phyloP scores from a whole-genome alignment of 1,140 invertebrate genomes.

The Lasioglossum baleicum region DNA sequence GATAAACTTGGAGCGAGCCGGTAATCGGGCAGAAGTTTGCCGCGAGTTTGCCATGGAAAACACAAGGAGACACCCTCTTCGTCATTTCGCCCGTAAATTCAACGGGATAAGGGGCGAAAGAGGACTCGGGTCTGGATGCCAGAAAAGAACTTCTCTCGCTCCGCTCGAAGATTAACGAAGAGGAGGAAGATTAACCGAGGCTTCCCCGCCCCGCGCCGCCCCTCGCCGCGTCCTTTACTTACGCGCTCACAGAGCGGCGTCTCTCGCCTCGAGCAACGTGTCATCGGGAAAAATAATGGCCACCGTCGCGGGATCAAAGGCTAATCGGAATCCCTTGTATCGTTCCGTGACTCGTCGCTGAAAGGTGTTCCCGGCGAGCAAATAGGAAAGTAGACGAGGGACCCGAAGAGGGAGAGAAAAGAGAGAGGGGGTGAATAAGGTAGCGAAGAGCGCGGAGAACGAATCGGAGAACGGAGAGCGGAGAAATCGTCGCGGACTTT shows the following conservation, averaged over 20 bases:
- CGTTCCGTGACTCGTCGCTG: too few relatives aligned
- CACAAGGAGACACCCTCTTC: conserved; percentile 59
- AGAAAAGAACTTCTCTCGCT: conserved; percentile 57
- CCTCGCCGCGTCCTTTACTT: conserved; percentile 21
- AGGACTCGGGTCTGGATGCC: conserved; percentile 25
- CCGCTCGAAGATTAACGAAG: conserved; percentile 72
- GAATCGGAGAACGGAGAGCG: too few relatives aligned
- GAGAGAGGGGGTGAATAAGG: too few relatives aligned
- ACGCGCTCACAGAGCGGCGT: too few relatives aligned
- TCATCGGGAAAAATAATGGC: conserved; percentile 42
- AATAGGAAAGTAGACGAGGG: too few relatives aligned
- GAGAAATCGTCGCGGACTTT: too few relatives aligned
- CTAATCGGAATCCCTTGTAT: conserved; percentile 52
- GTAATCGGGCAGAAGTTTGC: conserved; percentile 5
- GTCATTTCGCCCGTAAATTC: conserved; percentile 69
- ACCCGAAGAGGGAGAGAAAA: too few relatives aligned
- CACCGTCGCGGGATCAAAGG: conserved; percentile 36
- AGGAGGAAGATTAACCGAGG: conserved; percentile 65
- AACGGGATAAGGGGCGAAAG: conserved; percentile 38
- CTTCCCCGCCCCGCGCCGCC: not conserved
- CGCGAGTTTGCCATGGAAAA: conserved; percentile 31
- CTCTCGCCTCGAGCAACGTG: conserved; percentile 26
- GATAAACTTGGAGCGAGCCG: conserved; percentile 20
- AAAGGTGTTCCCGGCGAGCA: too few relatives aligned
- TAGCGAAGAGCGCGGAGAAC: too few relatives aligned